Base-by-base conservation (phyloP, 2,888 invertebrate genomes). In the Himalopsyche anomala region DNA sequence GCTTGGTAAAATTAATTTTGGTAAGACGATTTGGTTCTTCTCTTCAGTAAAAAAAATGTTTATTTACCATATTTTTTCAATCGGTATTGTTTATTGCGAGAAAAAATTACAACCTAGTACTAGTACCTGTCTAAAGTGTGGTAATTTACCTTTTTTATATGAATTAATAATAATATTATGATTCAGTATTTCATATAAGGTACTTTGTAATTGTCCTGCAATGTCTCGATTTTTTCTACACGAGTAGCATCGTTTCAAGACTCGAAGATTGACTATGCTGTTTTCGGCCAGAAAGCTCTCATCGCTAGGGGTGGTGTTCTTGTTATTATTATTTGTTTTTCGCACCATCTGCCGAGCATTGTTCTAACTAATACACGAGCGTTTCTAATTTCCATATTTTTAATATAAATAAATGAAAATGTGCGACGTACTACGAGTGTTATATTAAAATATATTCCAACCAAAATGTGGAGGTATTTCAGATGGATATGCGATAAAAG, bases 291-390 rank as follows among this genome's bases (percentile, higher is more conserved):
- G 62, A 62, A 62, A 62, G 62, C 62, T 62, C 62, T 19, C 62
- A 6, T 19, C 62, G 62, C n/a, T 19, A 28, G 62, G 28, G 62
- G 28, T 62, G 19, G 62, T 62, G 56, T 62, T 62, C 62, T 5
- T 62, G 28, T 62, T 62, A 62, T 62, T 62, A 62, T 62, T 62
- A 62, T 62, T 62, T 62, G 62, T 62, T 62, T 62, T 62, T 62
- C 62, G 62, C 62, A 28, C 62, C 62, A 62, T 19, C 62, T 62
- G 62, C 62, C 62, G 62, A n/a, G 62, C 28, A 62, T 62, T 62
- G 62, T 62, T 62, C 62, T 28, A 62, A 62, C 62, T 62, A 62
- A 62, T 62, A 62, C 62, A 62, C 19, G 62, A 62, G 62, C 62
- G 19, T 19, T 62, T 62, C 62, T 62, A 62, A 62, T 62, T 62